A percentile compares a stretch with the other conserved stretches of the same genome.
These are phyloP conservation scores for Synchiropus splendidus DNA, from an alignment of 2,113 vertebrate genomes.

Conservation along the genomic window DNA sequence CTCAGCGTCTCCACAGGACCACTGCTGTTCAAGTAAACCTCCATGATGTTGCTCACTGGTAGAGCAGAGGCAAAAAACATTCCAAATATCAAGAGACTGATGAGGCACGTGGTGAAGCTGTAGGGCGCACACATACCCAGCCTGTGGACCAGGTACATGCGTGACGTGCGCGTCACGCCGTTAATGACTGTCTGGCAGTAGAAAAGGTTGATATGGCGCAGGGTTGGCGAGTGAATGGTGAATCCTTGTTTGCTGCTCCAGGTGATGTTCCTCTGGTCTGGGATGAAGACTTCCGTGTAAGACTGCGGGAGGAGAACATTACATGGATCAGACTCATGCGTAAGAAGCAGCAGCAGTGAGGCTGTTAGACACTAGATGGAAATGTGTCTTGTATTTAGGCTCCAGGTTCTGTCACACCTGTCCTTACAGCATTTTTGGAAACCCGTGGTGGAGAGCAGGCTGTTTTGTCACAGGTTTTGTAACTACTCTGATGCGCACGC, in stretches of 20 bases:
- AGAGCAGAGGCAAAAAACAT: background rate
- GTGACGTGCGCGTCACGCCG: conserved; percentile 58
- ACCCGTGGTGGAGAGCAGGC: background rate
- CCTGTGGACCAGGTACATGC: conserved; percentile 71
- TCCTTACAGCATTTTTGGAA: background rate
- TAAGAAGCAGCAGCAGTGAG: too few species aligned
- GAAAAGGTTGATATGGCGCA: conserved; percentile 76
- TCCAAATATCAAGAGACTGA: too few species aligned
- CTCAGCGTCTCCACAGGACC: conserved; percentile 67
- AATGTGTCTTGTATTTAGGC: too few species aligned
- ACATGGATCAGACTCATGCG: too few species aligned
- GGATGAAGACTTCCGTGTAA: conserved; percentile 52
- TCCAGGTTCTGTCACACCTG: too few species aligned
- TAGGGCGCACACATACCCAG: conserved; percentile 63
- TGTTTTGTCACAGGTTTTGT: background rate
- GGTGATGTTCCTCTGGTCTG: conserved; percentile 76
- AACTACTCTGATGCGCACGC: conserved; percentile 13
- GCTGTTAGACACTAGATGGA: too few species aligned
- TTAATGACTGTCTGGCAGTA: conserved; percentile 69
- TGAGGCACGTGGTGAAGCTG: background rate
- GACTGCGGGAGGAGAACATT: conserved; percentile 55
- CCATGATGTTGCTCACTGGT: conserved; percentile 78
- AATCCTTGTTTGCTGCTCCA: conserved; percentile 87
- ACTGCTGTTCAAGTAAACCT: conserved; percentile 73
- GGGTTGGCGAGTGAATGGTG: conserved; percentile 75